Percentiles rank a stretch among this genome's conserved stretches.
These are phyloP conservation scores for Galago senegalensis DNA, from an alignment of 2,797 vertebrate species.

Conservation along the genomic window DNA sequence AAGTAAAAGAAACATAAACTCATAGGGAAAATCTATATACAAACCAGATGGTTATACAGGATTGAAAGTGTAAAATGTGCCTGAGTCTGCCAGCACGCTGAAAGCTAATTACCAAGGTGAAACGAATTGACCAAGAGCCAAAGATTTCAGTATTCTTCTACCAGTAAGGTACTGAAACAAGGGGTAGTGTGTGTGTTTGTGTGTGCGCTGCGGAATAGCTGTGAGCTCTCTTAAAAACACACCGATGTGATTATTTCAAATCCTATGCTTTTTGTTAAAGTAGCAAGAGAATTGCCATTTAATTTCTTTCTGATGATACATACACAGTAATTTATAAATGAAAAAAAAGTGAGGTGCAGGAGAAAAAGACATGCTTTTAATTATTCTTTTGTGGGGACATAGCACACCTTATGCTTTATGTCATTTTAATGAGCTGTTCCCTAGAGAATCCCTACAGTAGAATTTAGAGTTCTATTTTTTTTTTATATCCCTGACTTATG, in stretches of 20 bases:
- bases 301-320: constrained; percentile 31
- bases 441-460: neutral
- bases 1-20: constrained; percentile 59
- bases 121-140: constrained; percentile 49
- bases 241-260: constrained; percentile 1
- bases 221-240: neutral
- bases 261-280: neutral
- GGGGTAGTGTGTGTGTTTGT: neutral
- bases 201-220: too few species aligned
- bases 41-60: constrained; percentile 10
- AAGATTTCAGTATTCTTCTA: neutral
- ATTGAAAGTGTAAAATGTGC: constrained; percentile 49
- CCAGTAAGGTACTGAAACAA: neutral
- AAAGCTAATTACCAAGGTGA: constrained; percentile 38
- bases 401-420: neutral
- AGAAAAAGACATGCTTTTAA: neutral
- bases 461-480: neutral
- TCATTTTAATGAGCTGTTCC: neutral
- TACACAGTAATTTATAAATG: constrained; percentile 31
- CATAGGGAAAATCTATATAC: constrained; percentile 39
- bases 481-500: neutral
- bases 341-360: neutral
- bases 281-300: neutral
- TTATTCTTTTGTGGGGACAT: neutral
- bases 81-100: constrained; percentile 5